Conservation (phyloP, 2,113 vertebrate species). For the Potamarius usumacintae region DNA sequence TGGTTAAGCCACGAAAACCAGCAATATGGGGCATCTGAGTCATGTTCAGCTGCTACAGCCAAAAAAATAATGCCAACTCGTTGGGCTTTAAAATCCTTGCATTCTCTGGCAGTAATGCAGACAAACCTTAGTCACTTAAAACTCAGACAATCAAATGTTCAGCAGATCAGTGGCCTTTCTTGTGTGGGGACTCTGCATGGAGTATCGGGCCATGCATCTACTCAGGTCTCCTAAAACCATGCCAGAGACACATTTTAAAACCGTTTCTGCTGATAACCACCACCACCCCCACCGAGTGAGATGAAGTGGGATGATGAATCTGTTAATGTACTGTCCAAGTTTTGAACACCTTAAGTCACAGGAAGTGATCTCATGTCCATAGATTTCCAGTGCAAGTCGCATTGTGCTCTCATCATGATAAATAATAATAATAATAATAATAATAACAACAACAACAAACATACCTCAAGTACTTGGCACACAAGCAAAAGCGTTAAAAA, state of each 20-base stretch:
- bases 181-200: conserved; percentile 34
- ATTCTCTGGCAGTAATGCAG: conserved; percentile 35
- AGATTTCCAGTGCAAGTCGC: no score
- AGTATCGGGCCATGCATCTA: background rate
- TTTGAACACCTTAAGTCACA: no score
- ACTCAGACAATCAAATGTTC: conserved; percentile 42
- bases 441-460: no score
- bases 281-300: no score
- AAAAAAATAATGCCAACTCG: conserved; percentile 34
- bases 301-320: no score
- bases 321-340: no score
- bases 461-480: background rate
- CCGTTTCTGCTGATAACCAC: no score
- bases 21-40: conserved; percentile 23
- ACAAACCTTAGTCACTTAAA: conserved; percentile 46
- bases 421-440: background rate
- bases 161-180: conserved; percentile 2
- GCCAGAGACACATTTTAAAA: background rate
- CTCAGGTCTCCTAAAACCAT: background rate
- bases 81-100: conserved; percentile 42
- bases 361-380: no score
- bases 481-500: background rate
- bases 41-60: conserved; percentile 12
- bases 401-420: no score
- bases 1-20: conserved; percentile 16